Percentiles rank a stretch among this genome's conserved stretches.
phyloP scores from a whole-genome alignment of 1,140 invertebrate genomes.

The Harpegnathos saltator region DNA sequence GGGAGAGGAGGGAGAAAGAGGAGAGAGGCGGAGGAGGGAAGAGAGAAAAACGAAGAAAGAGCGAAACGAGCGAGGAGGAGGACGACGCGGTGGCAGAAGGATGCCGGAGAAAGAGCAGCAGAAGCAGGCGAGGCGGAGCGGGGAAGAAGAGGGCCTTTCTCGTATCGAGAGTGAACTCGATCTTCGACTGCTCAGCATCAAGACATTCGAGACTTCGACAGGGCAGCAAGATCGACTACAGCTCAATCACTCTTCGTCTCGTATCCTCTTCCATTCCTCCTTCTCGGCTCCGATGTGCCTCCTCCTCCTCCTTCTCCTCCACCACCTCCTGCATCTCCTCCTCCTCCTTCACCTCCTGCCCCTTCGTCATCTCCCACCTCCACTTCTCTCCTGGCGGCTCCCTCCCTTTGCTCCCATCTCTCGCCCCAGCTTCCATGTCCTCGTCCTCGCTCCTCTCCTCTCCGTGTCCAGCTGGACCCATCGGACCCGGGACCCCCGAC shows the following conservation, averaged over 20 bases:
- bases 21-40: not conserved
- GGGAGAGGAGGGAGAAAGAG: not conserved
- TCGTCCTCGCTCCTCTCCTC: constrained; percentile 39
- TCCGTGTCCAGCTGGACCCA: constrained; percentile 51
- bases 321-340: not conserved
- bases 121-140: constrained; percentile 47
- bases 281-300: constrained; percentile 44
- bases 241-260: constrained; percentile 86
- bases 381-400: not conserved
- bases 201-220: constrained; percentile 84
- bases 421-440: constrained; percentile 13
- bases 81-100: constrained; percentile 7
- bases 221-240: constrained; percentile 84
- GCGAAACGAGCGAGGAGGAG: constrained; percentile 13
- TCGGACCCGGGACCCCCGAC: constrained; percentile 54
- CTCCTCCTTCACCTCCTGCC: constrained; percentile 32
- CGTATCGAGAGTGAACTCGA: constrained; percentile 81
- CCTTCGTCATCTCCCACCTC: not conserved
- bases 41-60: not conserved
- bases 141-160: constrained; percentile 56
- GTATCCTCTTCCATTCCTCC: constrained; percentile 75
- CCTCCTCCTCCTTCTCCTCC: constrained; percentile 31
- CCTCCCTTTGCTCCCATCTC: constrained; percentile 46
- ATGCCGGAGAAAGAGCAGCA: constrained; percentile 54
- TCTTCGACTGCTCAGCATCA: constrained; percentile 83